Percentiles rank a stretch among this genome's conserved stretches.
These are phyloP conservation scores for Chouioia cunea DNA, from an alignment of 2,888 invertebrate genomes.

Conservation along the genomic window DNA sequence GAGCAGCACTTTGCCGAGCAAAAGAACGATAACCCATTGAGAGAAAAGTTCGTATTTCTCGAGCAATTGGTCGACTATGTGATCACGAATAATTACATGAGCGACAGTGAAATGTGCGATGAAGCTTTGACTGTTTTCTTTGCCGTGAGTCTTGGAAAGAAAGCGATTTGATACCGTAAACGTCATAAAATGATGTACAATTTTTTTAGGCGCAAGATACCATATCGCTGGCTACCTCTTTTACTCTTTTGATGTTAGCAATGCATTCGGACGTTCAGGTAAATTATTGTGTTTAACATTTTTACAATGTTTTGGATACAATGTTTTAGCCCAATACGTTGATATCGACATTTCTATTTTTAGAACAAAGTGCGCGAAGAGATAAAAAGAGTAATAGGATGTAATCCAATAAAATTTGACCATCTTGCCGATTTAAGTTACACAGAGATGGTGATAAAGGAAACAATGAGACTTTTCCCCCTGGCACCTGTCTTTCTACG, in stretches of 20 bases:
- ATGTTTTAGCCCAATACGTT: too few relatives aligned
- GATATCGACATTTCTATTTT: too few relatives aligned
- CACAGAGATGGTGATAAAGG: slow-evolving; percentile 49
- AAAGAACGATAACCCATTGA: too few relatives aligned
- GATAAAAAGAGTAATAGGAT: not conserved
- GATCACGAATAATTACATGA: slow-evolving; percentile 31
- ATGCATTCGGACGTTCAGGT: slow-evolving; percentile 50
- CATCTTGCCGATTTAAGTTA: slow-evolving; percentile 47
- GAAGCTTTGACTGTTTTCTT: slow-evolving; percentile 50
- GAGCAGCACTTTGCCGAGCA: slow-evolving; percentile 41
- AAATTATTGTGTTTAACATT: not conserved
- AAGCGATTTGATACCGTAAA: not conserved
- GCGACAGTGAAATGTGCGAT: slow-evolving; percentile 31
- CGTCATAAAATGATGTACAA: not conserved
- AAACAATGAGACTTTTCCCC: slow-evolving; percentile 49
- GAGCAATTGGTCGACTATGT: slow-evolving; percentile 42
- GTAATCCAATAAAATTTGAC: slow-evolving; percentile 30
- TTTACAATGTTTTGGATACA: too few relatives aligned
- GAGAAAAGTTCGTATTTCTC: slow-evolving; percentile 26
- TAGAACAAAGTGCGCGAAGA: too few relatives aligned
- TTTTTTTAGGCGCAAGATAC: slow-evolving; percentile 49
- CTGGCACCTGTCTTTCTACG: too few relatives aligned
- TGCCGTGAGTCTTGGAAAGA: slow-evolving; percentile 43
- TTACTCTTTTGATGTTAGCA: slow-evolving; percentile 49
- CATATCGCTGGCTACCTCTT: slow-evolving; percentile 41